Base-by-base conservation (phyloP, 2,888 invertebrate species). In the Urechis unicinctus region DNA sequence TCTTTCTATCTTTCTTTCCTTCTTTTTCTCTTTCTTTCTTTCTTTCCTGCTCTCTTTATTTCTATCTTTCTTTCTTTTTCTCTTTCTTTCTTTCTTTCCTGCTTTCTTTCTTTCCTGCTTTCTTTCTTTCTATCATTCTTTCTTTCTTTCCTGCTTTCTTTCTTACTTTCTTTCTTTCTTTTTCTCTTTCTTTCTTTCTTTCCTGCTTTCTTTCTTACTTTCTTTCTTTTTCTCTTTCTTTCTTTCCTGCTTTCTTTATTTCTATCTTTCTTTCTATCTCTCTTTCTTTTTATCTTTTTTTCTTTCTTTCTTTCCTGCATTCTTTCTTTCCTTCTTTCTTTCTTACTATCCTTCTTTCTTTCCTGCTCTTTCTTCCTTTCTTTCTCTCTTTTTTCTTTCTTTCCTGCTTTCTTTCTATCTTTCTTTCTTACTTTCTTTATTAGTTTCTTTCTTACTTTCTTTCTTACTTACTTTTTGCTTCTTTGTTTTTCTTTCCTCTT, bases 371-470 rank as follows among this genome's bases (percentile, higher is more conserved):
- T 6, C 36, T 51, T 42, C 1, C 22, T 17, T n/a, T 42, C 36
- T 45, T 21, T 13, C 45, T 5, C 28, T 47, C n/a, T 21, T 52
- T n/a, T 52, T n/a, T 42, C 36, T 50, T 21, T 36, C 50, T 31
- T 21, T 30, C 31, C 9, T 25, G 3, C 50, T n/a, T 21, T 50
- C 36, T 50, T 24, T 21, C 17, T 50, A 9, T 50, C 1, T 9
- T 24, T 17, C 13, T 41, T 25, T 41, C 21, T 13, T 3, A 21
- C 22, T n/a, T n/a, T n/a, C n/a, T n/a, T n/a, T n/a, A n/a, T n/a
- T n/a, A n/a, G n/a, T n/a, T n/a, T n/a, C n/a, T n/a, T n/a, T n/a
- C n/a, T n/a, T n/a, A n/a, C n/a, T n/a, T n/a, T n/a, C n/a, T n/a
- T n/a, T n/a, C n/a, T n/a, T n/a, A n/a, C n/a, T n/a, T n/a, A n/a